A percentile compares a stretch with the other conserved stretches of the same genome.
These are phyloP conservation scores for Ctenopoma kingsleyae DNA, from an alignment of 2,797 vertebrate species.

Conservation along the genomic window DNA sequence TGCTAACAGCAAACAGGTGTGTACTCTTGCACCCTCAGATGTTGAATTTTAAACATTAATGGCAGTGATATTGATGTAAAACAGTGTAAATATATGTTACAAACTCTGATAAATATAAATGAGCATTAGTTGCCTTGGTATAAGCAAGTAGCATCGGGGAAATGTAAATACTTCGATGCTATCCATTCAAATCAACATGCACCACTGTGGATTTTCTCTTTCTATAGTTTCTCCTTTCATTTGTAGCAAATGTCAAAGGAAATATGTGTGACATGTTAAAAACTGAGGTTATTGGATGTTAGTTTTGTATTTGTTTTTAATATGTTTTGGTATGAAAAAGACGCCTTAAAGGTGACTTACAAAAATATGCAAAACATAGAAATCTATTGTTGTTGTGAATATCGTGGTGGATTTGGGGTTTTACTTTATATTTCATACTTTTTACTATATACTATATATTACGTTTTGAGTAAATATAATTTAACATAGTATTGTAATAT, in stretches of 20 bases:
- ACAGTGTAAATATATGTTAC: conserved; percentile 16
- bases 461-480: not conserved
- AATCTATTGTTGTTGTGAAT: conserved; percentile 20
- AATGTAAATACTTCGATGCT: conserved; percentile 6
- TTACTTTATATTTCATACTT: conserved; percentile 66
- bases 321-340: conserved; percentile 59
- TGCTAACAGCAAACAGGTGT: conserved; percentile 56
- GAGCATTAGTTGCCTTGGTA: conserved; percentile 51
- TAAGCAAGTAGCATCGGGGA: conserved; percentile 53
- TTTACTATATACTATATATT: not conserved
- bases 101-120: conserved; percentile 33
- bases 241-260: conserved; percentile 60
- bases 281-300: conserved; percentile 26
- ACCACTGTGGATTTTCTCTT: conserved; percentile 34
- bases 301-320: conserved; percentile 54
- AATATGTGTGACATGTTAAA: conserved; percentile 32
- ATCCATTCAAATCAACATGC: conserved; percentile 66
- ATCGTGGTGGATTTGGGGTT: conserved; percentile 40
- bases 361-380: conserved; percentile 63
- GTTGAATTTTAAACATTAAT: conserved; percentile 7
- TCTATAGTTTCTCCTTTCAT: conserved; percentile 48
- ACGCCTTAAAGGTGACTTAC: conserved; percentile 58
- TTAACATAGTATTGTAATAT: not conserved
- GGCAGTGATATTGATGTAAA: not conserved
- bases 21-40: conserved; percentile 27